Conservation (phyloP, 30 jellyfish, hydroid and myxozoan genomes). For the Rhopilema esculentum region DNA sequence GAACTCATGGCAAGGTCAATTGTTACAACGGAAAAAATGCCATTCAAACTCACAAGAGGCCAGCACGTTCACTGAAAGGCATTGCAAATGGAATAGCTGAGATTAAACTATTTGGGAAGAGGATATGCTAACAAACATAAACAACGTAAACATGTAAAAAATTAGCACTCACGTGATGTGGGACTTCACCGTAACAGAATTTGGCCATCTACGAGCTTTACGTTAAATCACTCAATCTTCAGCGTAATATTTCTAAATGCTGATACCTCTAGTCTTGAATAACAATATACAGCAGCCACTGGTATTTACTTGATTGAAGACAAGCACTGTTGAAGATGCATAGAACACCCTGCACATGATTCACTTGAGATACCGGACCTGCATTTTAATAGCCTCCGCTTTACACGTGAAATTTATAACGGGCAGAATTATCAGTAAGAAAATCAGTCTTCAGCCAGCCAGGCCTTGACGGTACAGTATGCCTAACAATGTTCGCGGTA, state of each 20-base stretch:
- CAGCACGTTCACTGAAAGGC: neutral
- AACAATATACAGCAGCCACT: neutral
- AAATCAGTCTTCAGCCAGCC: conserved; percentile 14
- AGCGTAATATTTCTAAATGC: neutral
- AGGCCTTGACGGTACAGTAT: neutral
- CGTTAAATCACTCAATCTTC: neutral
- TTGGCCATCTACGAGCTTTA: neutral
- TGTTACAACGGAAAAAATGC: neutral
- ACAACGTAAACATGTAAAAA: neutral
- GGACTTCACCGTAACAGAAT: neutral
- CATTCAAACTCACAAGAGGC: neutral
- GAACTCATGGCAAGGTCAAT: neutral
- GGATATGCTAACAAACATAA: neutral
- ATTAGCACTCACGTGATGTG: neutral
- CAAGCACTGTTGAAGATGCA: neutral
- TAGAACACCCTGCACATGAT: too few relatives aligned
- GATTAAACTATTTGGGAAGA: neutral
- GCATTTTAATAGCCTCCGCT: neutral
- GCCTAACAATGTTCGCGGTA: conserved; percentile 44
- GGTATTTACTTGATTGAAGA: neutral
- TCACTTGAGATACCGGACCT: neutral
- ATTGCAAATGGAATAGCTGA: neutral
- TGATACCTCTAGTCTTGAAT: neutral
- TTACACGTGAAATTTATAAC: conserved; percentile 25
- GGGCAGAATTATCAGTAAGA: conserved; percentile 16